Evolutionary conservation across 2,888 invertebrate species (phyloP), one percentile per base, ranked within the genome.

Genomic region (Oxytorus armatus): DNA sequence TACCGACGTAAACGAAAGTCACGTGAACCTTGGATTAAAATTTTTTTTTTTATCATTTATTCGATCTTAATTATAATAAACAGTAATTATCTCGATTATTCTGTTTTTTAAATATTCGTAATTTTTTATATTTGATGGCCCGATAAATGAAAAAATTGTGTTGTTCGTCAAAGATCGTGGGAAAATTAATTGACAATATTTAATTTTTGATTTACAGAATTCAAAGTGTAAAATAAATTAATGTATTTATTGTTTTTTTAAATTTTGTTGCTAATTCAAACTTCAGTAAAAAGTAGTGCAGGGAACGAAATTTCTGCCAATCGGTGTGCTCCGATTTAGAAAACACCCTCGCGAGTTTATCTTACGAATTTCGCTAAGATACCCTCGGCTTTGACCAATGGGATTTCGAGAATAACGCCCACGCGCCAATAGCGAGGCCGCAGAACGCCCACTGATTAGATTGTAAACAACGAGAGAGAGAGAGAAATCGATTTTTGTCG

Each of bases 391-490:
- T 11, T 55, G 68, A 42, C 83, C 82, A 83, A 83, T 84, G 69
- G 42, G 68, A 77, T 59, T 18, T 11, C 73, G 36, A 21, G 53
- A 87, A 89, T 87, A 88, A 89, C 90, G 90, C 91, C 91, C 90
- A 90, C 90, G 86, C 87, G 79, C 90, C 90, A 91, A 91, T 90
- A 84, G 88, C 84, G 85, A 86, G 85, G 85, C 83, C 84, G 79
- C 81, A 87, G 83, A 86, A 90, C 91, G 91, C 91, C 91, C 91
- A 90, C 89, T 89, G 90, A 90, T 91, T 90, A 90, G 89, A 88
- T 86, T 86, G 80, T 72, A 85, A 39, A 51, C 29, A 25, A 42
- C 14, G 51, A 49, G 63, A 57, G 51, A 33, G 66, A 59, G 29
- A 61, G 51, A 39, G 72, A 49, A 53, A 76, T 76, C 72, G 53